A percentile compares a stretch with the other conserved stretches of the same genome.
Evolutionary conservation across 2,797 vertebrate genomes (phyloP).

Genomic region (Ciconia nigra): DNA sequence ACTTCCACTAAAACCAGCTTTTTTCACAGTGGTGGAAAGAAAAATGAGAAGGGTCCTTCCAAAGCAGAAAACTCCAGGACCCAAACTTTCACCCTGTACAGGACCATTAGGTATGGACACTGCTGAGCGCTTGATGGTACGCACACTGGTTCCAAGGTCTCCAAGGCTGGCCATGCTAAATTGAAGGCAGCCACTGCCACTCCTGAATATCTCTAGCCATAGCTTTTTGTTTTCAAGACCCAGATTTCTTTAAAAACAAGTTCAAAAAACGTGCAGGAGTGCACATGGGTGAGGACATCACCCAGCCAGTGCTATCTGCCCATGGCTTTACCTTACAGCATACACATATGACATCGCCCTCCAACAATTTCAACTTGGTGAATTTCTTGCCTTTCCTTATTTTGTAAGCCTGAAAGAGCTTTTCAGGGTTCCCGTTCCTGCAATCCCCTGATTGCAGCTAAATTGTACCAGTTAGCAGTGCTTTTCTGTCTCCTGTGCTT

Average conservation of each 20-base stretch:
- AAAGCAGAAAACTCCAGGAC: neutral
- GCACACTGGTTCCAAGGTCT: neutral
- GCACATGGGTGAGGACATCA: neutral
- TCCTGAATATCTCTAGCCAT: neutral
- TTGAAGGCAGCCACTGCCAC: neutral
- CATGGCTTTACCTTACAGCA: neutral
- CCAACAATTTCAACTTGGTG: neutral
- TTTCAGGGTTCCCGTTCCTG: neutral
- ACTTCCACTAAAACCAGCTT: neutral
- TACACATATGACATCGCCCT: neutral
- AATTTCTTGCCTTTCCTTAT: neutral
- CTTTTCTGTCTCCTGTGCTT: neutral
- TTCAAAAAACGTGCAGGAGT: neutral
- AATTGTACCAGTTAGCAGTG: neutral
- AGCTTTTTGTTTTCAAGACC: neutral
- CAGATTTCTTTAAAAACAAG: neutral
- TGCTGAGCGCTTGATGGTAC: neutral
- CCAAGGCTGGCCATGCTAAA: neutral
- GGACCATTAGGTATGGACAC: fast-evolving
- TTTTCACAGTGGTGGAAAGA: neutral
- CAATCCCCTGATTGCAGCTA: neutral
- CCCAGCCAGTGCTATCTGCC: neutral
- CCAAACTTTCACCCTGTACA: neutral
- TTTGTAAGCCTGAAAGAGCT: neutral
- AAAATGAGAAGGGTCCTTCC: neutral